Base-by-base conservation (phyloP, 2,888 invertebrate genomes). In the Drosophila pseudotakahashii region DNA sequence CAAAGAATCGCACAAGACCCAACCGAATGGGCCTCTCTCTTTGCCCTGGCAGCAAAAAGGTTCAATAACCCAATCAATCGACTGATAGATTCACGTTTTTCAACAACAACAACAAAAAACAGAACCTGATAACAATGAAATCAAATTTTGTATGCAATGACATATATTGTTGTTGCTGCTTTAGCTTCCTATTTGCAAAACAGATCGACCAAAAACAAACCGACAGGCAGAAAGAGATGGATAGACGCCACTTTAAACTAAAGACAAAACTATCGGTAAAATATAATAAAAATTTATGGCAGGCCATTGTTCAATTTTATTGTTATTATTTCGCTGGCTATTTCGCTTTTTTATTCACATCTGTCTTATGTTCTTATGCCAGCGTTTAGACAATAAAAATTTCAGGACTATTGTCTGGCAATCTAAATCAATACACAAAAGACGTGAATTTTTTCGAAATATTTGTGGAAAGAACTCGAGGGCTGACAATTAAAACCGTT, bases 231-330 rank as follows among this genome's bases (percentile, higher is more conserved):
- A 52, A 23, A 44, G 54, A 51, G 63, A 61, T 58, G 41, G 77
- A 67, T 9, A 51, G 78, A 50, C 14, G 68, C 61, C 80, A 75
- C 64, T 82, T 68, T 75, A 71, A 75, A 64, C 68, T 58, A 63
- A 54, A 69, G 69, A 37, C 72, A 76, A 77, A 73, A 62, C 72
- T 75, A 84, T 79, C 84, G 86, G 84, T 88, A 88, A 84, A 88
- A 78, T 62, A 85, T 84, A 88, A 88, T 88, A 80, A 79, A 66
- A 88, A 79, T 84, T 88, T 62, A 85, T 73, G 68, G 58, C 74
- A 55, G 63, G 23, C 88, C 72, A 77, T 84, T 85, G 83, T 88
- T 77, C 54, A 67, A 62, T 75, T 80, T 75, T 76, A 77, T 87
- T 79, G 88, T 73, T 72, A 73, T 79, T 76, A 83, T 86, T 80